Percentiles rank a stretch among this genome's conserved stretches.
phyloP scores from a whole-genome alignment of 2,113 vertebrate species.

The Lipotes vexillifer region DNA sequence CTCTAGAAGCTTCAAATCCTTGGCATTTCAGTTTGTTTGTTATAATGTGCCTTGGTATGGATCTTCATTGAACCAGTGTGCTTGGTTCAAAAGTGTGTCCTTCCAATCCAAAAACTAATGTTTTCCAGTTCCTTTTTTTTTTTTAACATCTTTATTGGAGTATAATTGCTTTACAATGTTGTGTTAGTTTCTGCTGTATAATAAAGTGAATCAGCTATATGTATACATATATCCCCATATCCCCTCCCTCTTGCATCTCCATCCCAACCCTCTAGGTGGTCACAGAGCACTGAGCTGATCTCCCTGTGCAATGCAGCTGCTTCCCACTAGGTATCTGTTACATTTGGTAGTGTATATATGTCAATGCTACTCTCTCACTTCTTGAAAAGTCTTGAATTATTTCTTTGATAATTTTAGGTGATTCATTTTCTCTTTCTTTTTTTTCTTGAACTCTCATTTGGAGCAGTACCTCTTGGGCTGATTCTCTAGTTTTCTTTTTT shows the following conservation, averaged over 20 bases:
- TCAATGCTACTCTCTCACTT: neutral
- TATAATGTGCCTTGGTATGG: neutral
- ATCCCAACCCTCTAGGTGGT: no score
- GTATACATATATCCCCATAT: no score
- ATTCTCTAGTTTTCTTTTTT: neutral
- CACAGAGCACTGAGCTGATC: no score
- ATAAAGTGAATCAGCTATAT: no score
- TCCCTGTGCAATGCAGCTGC: no score
- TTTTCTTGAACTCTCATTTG: neutral
- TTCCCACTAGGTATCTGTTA: no score
- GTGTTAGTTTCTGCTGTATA: no score
- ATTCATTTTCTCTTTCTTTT: neutral
- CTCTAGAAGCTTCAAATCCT: neutral
- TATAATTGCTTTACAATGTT: no score
- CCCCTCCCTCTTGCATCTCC: no score
- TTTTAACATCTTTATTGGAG: no score
- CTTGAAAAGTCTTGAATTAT: neutral
- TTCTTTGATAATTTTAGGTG: neutral
- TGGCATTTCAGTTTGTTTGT: neutral
- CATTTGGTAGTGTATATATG: no score
- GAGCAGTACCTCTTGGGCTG: neutral
- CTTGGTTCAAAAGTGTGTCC: neutral
- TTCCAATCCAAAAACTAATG: neutral
- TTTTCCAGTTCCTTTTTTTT: neutral
- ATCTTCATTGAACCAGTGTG: neutral